A percentile compares a stretch with the other conserved stretches of the same genome.
Conservation (phyloP, 2,113 vertebrate species). For the Entelurus aequoreus region DNA sequence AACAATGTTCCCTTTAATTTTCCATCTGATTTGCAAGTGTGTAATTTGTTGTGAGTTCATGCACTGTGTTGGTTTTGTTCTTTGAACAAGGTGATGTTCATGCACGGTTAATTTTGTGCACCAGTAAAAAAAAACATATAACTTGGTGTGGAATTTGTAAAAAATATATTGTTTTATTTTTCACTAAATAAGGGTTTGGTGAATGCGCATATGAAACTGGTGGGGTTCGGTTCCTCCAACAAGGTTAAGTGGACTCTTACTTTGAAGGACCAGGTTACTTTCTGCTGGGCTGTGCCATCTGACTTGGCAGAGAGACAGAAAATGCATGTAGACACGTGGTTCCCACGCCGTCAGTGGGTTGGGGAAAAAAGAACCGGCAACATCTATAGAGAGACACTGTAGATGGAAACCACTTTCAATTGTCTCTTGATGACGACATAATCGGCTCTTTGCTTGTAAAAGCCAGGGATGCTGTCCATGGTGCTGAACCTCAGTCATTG, state of each 20-base stretch:
- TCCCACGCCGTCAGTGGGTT: slow-evolving; percentile 62
- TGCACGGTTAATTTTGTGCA: too few relatives aligned
- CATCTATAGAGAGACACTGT: slow-evolving; percentile 22
- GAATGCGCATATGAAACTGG: too few relatives aligned
- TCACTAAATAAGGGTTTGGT: too few relatives aligned
- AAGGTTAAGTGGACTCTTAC: slow-evolving; percentile 32
- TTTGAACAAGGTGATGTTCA: too few relatives aligned
- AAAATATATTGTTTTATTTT: too few relatives aligned
- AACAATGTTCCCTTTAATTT: too few relatives aligned
- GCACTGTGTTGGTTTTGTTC: too few relatives aligned
- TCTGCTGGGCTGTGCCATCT: slow-evolving; percentile 27
- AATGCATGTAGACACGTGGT: slow-evolving; percentile 76
- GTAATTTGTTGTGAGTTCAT: too few relatives aligned
- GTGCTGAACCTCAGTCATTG: slow-evolving; percentile 35
- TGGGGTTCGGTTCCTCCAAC: too few relatives aligned
- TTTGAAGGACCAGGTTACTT: slow-evolving; percentile 20
- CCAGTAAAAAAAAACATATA: too few relatives aligned
- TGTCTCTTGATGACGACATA: neutral
- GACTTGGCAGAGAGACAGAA: slow-evolving; percentile 33
- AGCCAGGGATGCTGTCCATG: slow-evolving; percentile 25
- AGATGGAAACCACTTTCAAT: slow-evolving; percentile 3
- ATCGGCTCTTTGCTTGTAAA: slow-evolving; percentile 17
- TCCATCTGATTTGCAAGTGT: too few relatives aligned
- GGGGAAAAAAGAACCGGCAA: slow-evolving; percentile 19
- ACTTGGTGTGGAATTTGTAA: too few relatives aligned